Conservation (phyloP, 2,797 vertebrate species). For the Crax fasciolata region DNA sequence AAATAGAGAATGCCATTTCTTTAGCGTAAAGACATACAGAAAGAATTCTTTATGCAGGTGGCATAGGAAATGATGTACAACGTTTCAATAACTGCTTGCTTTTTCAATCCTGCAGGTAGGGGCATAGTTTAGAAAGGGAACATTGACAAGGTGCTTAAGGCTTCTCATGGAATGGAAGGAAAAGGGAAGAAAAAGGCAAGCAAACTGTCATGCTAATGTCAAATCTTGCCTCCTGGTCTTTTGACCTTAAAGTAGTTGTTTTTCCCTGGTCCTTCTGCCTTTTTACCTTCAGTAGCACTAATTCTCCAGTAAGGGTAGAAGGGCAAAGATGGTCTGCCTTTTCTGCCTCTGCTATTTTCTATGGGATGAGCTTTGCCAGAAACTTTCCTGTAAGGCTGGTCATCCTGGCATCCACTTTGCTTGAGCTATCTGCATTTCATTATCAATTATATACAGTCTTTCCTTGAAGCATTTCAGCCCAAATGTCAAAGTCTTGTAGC, state of each 20-base stretch:
- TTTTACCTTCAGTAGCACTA: not conserved
- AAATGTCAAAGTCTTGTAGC: slow-evolving; percentile 50
- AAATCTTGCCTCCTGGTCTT: not conserved
- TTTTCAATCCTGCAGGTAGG: not conserved
- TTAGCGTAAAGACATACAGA: not conserved
- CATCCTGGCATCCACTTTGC: slow-evolving; percentile 9
- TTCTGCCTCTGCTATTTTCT: not conserved
- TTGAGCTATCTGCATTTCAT: slow-evolving; percentile 38
- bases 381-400: not conserved
- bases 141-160: not conserved
- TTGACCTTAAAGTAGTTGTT: not conserved
- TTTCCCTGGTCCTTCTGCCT: not conserved
- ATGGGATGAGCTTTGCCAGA: not conserved
- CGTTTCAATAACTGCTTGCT: not conserved
- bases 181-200: not conserved
- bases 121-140: not conserved
- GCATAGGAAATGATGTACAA: not conserved
- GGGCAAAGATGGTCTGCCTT: not conserved
- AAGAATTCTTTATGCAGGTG: not conserved
- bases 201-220: not conserved
- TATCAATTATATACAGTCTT: slow-evolving; percentile 9
- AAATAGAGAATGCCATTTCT: slow-evolving; percentile 5
- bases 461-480: slow-evolving; percentile 30
- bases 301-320: not conserved
- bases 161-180: not conserved